Evolutionary conservation across 2,888 invertebrate species (phyloP).

Genomic region (Tinea trinotella): DNA sequence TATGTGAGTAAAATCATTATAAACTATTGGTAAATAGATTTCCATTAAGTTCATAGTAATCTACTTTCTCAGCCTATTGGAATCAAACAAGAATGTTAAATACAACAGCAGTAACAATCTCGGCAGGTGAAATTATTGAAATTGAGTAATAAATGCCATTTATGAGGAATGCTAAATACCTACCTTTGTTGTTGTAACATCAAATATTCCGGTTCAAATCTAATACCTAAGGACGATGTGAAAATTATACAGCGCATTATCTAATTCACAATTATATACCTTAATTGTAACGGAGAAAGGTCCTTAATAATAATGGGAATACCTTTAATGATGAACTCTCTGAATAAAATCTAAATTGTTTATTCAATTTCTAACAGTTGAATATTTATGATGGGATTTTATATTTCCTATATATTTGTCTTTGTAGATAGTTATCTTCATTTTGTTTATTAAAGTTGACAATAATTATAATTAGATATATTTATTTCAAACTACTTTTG

Average conservation of each 20-base stretch:
- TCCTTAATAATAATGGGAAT: background rate
- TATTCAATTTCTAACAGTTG: conserved; percentile 2
- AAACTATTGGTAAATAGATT: background rate
- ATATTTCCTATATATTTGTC: conserved; percentile 1
- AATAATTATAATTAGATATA: too few species aligned
- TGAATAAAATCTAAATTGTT: conserved; percentile 12
- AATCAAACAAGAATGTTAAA: background rate
- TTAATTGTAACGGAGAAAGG: background rate
- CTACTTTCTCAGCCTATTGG: background rate
- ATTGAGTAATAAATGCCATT: conserved; percentile 4
- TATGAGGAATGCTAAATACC: background rate
- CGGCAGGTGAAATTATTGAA: background rate
- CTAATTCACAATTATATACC: background rate
- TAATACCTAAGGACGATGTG: background rate
- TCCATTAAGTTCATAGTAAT: background rate
- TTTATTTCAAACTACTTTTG: too few species aligned
- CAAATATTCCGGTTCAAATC: conserved; percentile 3
- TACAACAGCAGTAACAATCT: background rate
- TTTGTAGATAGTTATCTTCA: too few species aligned
- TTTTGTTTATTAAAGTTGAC: background rate
- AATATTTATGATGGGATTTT: conserved; percentile 9
- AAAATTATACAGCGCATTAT: background rate
- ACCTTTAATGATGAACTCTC: background rate
- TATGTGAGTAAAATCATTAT: background rate
- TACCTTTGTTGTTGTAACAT: background rate